A percentile compares a stretch with the other conserved stretches of the same genome.
These are phyloP conservation scores for Coregonus ussuriensis DNA, from an alignment of 2,797 vertebrate genomes.

Conservation along the genomic window DNA sequence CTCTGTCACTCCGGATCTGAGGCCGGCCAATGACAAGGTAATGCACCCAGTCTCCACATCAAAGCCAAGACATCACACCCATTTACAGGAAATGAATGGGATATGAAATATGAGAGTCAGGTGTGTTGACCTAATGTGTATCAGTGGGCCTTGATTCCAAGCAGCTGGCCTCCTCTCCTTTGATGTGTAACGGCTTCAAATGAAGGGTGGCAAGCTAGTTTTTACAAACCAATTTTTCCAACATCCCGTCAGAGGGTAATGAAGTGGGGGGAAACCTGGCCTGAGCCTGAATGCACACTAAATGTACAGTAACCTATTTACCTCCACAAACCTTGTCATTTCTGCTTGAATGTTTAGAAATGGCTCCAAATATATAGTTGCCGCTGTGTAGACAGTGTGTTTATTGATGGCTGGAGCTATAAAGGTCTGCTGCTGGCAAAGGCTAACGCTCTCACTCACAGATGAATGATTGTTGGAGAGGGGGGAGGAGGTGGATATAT, in stretches of 20 bases:
- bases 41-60: slow-evolving; percentile 1
- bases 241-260: slow-evolving; percentile 14
- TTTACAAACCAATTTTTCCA: slow-evolving; percentile 15
- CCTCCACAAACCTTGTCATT: slow-evolving; percentile 47
- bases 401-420: slow-evolving; percentile 69
- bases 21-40: slow-evolving; percentile 86
- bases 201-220: neutral
- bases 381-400: slow-evolving; percentile 59
- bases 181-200: neutral
- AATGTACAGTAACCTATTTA: slow-evolving; percentile 64
- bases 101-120: slow-evolving; percentile 2
- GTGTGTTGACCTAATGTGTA: neutral
- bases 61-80: neutral
- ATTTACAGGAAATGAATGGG: neutral
- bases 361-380: slow-evolving; percentile 58
- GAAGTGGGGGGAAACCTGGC: slow-evolving; percentile 26
- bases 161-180: slow-evolving; percentile 4
- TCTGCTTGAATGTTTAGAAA: slow-evolving; percentile 64
- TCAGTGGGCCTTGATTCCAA: slow-evolving; percentile 1
- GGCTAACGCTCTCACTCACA: slow-evolving; percentile 53
- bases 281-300: slow-evolving; percentile 22
- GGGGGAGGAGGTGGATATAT: slow-evolving; percentile 5
- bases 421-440: slow-evolving; percentile 56
- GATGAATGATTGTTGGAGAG: slow-evolving; percentile 58
- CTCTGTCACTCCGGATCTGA: slow-evolving; percentile 85